Conservation (phyloP, 1,140 invertebrate species). For the Eupristina koningsbergeri region DNA sequence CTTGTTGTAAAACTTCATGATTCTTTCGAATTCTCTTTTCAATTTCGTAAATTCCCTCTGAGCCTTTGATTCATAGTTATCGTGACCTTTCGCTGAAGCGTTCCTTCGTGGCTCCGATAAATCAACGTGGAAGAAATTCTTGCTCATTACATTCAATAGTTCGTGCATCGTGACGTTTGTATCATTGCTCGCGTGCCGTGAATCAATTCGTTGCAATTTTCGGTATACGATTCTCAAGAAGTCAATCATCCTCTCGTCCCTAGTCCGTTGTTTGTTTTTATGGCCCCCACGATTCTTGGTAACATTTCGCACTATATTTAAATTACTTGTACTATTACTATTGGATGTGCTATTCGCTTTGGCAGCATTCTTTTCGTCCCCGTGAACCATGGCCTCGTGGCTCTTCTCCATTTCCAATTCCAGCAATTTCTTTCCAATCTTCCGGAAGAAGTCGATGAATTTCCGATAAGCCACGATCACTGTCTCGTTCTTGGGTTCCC, state of each 20-base stretch:
- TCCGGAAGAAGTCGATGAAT: constrained; percentile 71
- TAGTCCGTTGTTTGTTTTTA: constrained; percentile 62
- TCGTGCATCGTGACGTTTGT: constrained; percentile 71
- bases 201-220: constrained; percentile 69
- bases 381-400: constrained; percentile 54
- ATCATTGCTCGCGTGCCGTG: constrained; percentile 62
- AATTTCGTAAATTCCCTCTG: constrained; percentile 69
- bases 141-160: constrained; percentile 69
- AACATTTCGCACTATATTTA: constrained; percentile 50
- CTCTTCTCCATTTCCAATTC: constrained; percentile 68
- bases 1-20: constrained; percentile 71
- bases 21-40: constrained; percentile 69
- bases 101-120: constrained; percentile 64
- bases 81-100: constrained; percentile 55
- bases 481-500: constrained; percentile 52
- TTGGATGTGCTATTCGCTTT: constrained; percentile 39
- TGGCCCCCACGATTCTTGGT: constrained; percentile 59
- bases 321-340: not conserved
- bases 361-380: constrained; percentile 17
- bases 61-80: constrained; percentile 64
- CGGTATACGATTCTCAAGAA: constrained; percentile 68
- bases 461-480: constrained; percentile 64
- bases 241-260: constrained; percentile 70
- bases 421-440: constrained; percentile 69
- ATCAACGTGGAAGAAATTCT: constrained; percentile 71